phyloP scores from a whole-genome alignment of 2,888 invertebrate genomes.

The Unio delphinus region DNA sequence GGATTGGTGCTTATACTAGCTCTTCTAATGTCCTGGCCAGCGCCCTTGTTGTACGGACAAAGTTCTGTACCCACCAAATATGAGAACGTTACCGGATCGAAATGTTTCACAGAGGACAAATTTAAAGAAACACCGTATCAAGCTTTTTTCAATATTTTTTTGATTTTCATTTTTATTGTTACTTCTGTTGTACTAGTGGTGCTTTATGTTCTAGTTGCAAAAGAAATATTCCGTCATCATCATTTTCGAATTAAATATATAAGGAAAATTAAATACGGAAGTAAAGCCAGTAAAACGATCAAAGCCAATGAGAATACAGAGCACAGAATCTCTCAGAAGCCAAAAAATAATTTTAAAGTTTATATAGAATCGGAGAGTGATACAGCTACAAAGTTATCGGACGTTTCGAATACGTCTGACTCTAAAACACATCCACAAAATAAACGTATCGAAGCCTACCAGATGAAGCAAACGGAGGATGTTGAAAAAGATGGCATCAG shows the following conservation, averaged over 20 bases:
- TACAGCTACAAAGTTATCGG: no score
- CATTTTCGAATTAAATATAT: constrained; percentile 1
- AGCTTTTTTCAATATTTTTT: constrained; percentile 37
- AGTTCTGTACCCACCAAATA: constrained; percentile 33
- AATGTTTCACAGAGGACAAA: constrained; percentile 44
- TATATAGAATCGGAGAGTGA: no score
- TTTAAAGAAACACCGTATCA: constrained; percentile 33
- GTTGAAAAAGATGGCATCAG: no score
- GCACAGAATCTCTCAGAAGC: no score
- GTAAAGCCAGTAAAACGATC: no score
- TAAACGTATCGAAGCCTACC: no score
- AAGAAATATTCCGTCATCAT: constrained; percentile 13
- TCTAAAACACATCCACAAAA: no score
- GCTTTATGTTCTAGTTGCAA: constrained; percentile 37
- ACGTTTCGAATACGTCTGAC: no score
- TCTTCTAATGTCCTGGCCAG: constrained; percentile 37
- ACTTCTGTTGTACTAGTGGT: constrained; percentile 29
- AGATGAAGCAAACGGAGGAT: no score
- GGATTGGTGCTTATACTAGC: constrained; percentile 16
- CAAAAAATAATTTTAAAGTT: no score
- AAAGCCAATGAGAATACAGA: no score
- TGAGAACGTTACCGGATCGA: constrained; percentile 31
- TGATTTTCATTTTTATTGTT: constrained; percentile 38
- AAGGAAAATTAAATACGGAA: no score
- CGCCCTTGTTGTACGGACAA: constrained; percentile 47